Evolutionary conservation across 2,888 invertebrate genomes (phyloP), one percentile per base, ranked within the genome.

Genomic region (Sesia apiformis): DNA sequence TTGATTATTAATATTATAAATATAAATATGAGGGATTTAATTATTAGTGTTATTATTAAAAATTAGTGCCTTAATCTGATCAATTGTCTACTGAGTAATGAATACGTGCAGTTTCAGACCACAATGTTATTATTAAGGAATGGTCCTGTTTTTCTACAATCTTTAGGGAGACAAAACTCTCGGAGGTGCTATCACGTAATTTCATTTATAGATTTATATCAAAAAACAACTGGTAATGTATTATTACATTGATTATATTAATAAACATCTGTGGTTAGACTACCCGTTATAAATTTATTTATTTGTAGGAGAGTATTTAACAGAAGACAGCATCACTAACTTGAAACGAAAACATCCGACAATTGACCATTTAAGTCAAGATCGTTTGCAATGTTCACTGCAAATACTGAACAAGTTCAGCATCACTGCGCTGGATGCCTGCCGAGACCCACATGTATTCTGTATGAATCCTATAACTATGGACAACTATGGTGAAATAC

Each of bases 401-500:
- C 70, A 81, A 55, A 76, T 84, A 60, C 61, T 88, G 51, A 58
- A 76, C 53, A 84, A 84, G 60, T 82, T 90, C 49, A 80, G 85
- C 4, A 92, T 91, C 53, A 76, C 79, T 0, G 73, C 89, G 3
- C 63, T 83, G 39, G 91, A 92, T 39, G 91, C 93, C 8, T 79
- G 91, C 49, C 58, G 74, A 3, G 82, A 90, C 62, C 91, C 92
- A 0, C 87, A 90, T 71, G 68, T 94, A 3, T 83, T 94, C n/a
- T 88, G 86, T 54, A 84, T 90, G 70, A 90, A 90, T 63, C 86
- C 90, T 2, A 77, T 90, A 39, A 90, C 91, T 40, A 72, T 93
- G 64, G 90, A 91, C 53, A 93, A 93, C 65, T 92, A 93, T 63
- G 91, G 91, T 57, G 84, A 88, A 65, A 90, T 92, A 51, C 74